These are phyloP conservation scores for Sycophila texana DNA, from an alignment of 2,888 invertebrate species.

Conservation along the genomic window DNA sequence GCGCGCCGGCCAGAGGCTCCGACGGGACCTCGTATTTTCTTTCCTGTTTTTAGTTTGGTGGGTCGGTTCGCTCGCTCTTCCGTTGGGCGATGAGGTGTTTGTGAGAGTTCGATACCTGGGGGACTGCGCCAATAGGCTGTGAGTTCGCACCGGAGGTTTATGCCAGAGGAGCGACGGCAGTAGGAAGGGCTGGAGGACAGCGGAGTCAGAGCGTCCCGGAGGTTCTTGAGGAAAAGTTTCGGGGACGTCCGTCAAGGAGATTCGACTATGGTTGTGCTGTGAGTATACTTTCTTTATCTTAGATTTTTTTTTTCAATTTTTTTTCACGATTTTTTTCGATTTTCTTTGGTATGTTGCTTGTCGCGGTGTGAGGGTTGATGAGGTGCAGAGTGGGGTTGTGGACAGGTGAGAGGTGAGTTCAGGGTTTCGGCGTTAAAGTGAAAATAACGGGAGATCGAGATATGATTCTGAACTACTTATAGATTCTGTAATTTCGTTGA, in stretches of 20 bases:
- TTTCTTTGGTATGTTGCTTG: too few species aligned
- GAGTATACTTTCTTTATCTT: slow-evolving; percentile 60
- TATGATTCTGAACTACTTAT: too few species aligned
- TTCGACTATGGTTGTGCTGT: slow-evolving; percentile 74
- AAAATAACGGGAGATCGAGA: too few species aligned
- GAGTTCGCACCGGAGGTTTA: not conserved
- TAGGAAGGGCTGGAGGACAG: not conserved
- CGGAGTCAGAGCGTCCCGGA: not conserved
- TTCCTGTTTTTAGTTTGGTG: not conserved
- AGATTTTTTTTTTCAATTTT: not conserved
- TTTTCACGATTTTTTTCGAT: too few species aligned
- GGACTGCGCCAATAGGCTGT: not conserved
- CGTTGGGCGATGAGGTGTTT: slow-evolving; percentile 4
- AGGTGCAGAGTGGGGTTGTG: too few species aligned
- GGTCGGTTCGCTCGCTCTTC: too few species aligned
- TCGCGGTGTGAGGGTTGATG: too few species aligned
- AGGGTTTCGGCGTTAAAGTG: too few species aligned
- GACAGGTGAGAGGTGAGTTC: too few species aligned
- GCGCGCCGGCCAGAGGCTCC: not conserved
- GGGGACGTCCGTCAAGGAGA: slow-evolving; percentile 60
- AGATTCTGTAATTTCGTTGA: too few species aligned
- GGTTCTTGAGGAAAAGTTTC: slow-evolving; percentile 14
- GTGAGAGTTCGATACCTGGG: not conserved
- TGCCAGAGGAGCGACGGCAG: not conserved
- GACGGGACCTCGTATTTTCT: not conserved